Conservation (phyloP, 1,140 invertebrate genomes). For the Drosophila truncata region DNA sequence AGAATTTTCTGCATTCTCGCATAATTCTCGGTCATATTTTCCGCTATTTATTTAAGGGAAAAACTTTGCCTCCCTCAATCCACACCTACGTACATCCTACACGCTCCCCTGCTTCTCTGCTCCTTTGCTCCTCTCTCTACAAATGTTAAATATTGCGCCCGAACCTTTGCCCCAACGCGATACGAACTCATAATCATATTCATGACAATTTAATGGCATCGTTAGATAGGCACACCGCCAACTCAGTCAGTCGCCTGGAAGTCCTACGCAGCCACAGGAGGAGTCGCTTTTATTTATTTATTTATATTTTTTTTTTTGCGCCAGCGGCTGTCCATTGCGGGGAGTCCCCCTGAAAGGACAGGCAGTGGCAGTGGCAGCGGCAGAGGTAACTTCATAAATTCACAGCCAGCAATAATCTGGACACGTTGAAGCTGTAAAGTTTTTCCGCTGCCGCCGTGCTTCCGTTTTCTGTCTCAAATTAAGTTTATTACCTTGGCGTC, state of each 20-base stretch:
- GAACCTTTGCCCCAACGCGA: conserved; percentile 23
- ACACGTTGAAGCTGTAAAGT: conserved; percentile 21
- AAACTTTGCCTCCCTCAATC: conserved; percentile 15
- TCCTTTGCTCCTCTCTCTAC: neutral
- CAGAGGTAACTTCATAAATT: conserved; percentile 7
- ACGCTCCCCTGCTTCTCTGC: neutral
- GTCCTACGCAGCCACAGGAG: conserved; percentile 32
- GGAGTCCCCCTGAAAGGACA: neutral
- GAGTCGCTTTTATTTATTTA: conserved; percentile 1
- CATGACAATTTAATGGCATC: conserved; percentile 79
- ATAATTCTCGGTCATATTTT: conserved; percentile 35
- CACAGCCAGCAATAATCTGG: conserved; percentile 10
- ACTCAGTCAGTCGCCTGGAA: conserved; percentile 46
- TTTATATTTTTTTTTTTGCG: neutral
- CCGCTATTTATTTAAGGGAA: conserved; percentile 51
- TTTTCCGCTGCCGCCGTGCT: neutral
- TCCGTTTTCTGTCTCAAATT: conserved; percentile 15
- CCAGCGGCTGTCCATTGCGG: conserved; percentile 1
- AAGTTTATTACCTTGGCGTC: conserved; percentile 9
- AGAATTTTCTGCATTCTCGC: conserved; percentile 27
- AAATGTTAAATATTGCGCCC: conserved; percentile 29
- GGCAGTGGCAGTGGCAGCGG: neutral
- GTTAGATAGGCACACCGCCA: conserved; percentile 54
- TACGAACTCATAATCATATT: conserved; percentile 66
- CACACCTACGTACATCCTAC: neutral